phyloP scores from a whole-genome alignment of 1,140 invertebrate species.

The Danaus plexippus region DNA sequence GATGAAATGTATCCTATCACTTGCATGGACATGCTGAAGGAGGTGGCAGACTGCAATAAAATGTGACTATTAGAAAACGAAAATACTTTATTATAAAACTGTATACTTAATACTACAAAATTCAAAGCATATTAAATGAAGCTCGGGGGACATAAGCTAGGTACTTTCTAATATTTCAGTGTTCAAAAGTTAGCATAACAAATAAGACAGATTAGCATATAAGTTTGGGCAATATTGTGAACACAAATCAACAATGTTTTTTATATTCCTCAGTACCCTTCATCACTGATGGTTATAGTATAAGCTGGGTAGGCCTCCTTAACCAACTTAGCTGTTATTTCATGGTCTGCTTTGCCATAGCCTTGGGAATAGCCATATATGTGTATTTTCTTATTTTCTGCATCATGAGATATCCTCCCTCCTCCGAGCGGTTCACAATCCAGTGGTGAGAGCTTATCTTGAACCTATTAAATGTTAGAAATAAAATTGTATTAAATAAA shows the following conservation, averaged over 20 bases:
- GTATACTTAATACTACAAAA: too few relatives aligned
- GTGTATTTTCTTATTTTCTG: constrained; percentile 80
- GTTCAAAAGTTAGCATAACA: too few relatives aligned
- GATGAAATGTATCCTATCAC: too few relatives aligned
- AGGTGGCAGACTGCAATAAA: too few relatives aligned
- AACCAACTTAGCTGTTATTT: constrained; percentile 79
- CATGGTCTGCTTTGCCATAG: constrained; percentile 89
- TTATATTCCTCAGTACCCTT: constrained; percentile 79
- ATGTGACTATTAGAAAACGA: too few relatives aligned
- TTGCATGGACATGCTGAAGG: too few relatives aligned
- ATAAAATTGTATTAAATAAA: constrained; percentile 3
- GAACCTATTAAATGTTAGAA: constrained; percentile 30
- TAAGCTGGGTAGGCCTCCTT: constrained; percentile 84
- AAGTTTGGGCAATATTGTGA: neutral
- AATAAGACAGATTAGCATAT: too few relatives aligned
- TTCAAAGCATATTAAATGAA: too few relatives aligned
- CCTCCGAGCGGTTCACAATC: constrained; percentile 85
- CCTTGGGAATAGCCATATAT: constrained; percentile 93
- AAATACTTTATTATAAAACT: too few relatives aligned
- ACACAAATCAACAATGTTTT: neutral
- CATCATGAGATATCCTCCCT: constrained; percentile 86
- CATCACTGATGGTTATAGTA: constrained; percentile 83
- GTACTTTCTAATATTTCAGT: too few relatives aligned
- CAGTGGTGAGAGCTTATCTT: constrained; percentile 66
- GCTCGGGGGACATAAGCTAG: too few relatives aligned